phyloP scores from a whole-genome alignment of 2,888 invertebrate species.

The Lordiphosa fenestrarum region DNA sequence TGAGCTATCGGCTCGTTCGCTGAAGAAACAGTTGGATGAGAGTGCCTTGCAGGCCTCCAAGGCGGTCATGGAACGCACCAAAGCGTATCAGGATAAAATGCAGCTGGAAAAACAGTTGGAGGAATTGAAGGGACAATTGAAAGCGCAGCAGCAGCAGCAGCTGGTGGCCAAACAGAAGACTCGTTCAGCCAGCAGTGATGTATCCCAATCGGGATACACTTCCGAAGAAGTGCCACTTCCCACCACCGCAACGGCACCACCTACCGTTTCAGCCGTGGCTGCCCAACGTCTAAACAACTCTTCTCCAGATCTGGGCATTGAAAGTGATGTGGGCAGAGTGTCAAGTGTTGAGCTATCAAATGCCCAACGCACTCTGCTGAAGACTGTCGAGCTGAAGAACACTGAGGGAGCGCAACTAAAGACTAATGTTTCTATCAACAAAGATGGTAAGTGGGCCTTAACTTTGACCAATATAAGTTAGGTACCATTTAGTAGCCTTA shows the following conservation, averaged over 20 bases:
- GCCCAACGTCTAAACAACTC: slow-evolving; percentile 81
- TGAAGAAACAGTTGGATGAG: slow-evolving; percentile 87
- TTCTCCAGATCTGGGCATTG: slow-evolving; percentile 94
- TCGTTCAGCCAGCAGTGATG: slow-evolving; percentile 63
- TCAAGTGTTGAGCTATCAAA: slow-evolving; percentile 81
- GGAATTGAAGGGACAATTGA: slow-evolving; percentile 61
- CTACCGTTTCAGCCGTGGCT: slow-evolving; percentile 51
- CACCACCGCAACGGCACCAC: slow-evolving; percentile 57
- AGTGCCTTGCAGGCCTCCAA: slow-evolving; percentile 88
- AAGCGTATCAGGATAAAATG: slow-evolving; percentile 86
- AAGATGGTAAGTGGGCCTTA: slow-evolving; percentile 32
- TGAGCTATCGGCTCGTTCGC: slow-evolving; percentile 82
- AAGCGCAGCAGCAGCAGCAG: slow-evolving; percentile 46
- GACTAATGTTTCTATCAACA: slow-evolving; percentile 7
- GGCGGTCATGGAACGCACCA: slow-evolving; percentile 87
- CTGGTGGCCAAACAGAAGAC: slow-evolving; percentile 45
- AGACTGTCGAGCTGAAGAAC: slow-evolving; percentile 79
- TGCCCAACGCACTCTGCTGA: slow-evolving; percentile 77
- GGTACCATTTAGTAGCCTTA: too few species aligned
- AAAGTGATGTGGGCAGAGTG: slow-evolving; percentile 88
- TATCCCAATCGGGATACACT: slow-evolving; percentile 80
- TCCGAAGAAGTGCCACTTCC: slow-evolving; percentile 79
- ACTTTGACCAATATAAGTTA: too few species aligned
- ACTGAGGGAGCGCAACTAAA: slow-evolving; percentile 7
- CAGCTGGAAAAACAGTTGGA: slow-evolving; percentile 82